Evolutionary conservation across 2,888 invertebrate species (phyloP).

Genomic region (Caenorhabditis sp.): DNA sequence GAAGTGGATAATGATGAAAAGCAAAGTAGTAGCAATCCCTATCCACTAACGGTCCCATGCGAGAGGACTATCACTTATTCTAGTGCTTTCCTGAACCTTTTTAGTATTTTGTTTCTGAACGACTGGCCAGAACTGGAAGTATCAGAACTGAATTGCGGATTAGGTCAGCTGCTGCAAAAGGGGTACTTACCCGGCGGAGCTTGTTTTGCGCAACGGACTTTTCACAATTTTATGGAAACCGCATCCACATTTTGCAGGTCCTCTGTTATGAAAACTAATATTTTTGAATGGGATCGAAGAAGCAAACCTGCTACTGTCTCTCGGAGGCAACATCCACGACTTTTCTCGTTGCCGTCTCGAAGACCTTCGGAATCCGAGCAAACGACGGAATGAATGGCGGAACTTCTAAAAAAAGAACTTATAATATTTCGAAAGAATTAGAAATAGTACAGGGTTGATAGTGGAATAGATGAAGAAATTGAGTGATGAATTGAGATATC

Average conservation of each 20-base stretch:
- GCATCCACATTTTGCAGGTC: slow-evolving; percentile 70
- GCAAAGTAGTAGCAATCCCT: not conserved
- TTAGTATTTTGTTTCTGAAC: slow-evolving; percentile 43
- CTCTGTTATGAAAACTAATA: slow-evolving; percentile 41
- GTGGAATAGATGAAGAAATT: slow-evolving; percentile 82
- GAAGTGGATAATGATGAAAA: slow-evolving; percentile 11
- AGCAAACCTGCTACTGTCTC: slow-evolving; percentile 62
- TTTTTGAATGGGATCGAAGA: not conserved
- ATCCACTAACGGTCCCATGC: slow-evolving; percentile 44
- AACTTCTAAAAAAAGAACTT: slow-evolving; percentile 78
- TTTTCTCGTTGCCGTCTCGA: slow-evolving; percentile 69
- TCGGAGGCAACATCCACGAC: slow-evolving; percentile 75
- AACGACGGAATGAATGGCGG: slow-evolving; percentile 76
- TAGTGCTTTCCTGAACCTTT: slow-evolving; percentile 49
- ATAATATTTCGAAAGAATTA: no score
- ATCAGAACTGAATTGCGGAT: slow-evolving; percentile 41
- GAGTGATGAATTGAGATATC: slow-evolving; percentile 81
- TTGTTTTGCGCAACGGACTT: slow-evolving; percentile 63
- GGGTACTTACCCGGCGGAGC: slow-evolving; percentile 61
- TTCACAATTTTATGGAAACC: slow-evolving; percentile 71
- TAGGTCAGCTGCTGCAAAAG: slow-evolving; percentile 3
- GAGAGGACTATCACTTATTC: slow-evolving; percentile 41
- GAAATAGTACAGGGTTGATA: slow-evolving; percentile 80
- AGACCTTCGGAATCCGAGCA: slow-evolving; percentile 73
- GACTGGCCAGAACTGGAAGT: slow-evolving; percentile 51